phyloP scores from a whole-genome alignment of 2,797 vertebrate species.

The Acanthis flammea region DNA sequence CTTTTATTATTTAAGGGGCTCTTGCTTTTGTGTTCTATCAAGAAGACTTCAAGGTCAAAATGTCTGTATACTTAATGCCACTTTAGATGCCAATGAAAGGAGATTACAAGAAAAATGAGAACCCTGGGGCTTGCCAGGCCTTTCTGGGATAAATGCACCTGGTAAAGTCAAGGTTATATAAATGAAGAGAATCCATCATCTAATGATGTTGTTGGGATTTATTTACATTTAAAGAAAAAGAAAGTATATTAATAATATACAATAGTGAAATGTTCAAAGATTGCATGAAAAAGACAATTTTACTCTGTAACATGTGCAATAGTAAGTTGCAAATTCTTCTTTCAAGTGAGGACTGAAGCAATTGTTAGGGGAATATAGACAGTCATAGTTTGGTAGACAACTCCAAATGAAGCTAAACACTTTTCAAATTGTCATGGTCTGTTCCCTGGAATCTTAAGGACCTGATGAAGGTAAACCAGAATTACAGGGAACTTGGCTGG shows the following conservation, averaged over 20 bases:
- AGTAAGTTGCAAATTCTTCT: not conserved
- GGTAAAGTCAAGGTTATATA: constrained; percentile 25
- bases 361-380: not conserved
- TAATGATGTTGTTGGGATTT: not conserved
- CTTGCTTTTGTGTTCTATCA: not conserved
- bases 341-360: not conserved
- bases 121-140: constrained; percentile 20
- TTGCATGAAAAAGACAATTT: not conserved
- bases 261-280: not conserved
- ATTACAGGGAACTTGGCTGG: not conserved
- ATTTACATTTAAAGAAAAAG: not conserved
- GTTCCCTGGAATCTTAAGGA: not conserved
- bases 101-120: constrained; percentile 58
- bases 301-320: not conserved
- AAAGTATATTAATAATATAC: not conserved
- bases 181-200: constrained; percentile 32
- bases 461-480: not conserved
- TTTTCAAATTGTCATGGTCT: not conserved
- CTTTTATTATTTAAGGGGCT: constrained; percentile 50
- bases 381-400: not conserved
- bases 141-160: constrained; percentile 26
- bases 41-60: constrained; percentile 55
- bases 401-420: not conserved
- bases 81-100: constrained; percentile 46
- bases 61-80: not conserved